A percentile compares a stretch with the other conserved stretches of the same genome.
Evolutionary conservation across 2,888 invertebrate species (phyloP).

Genomic region (Gandaritis pyraliata): DNA sequence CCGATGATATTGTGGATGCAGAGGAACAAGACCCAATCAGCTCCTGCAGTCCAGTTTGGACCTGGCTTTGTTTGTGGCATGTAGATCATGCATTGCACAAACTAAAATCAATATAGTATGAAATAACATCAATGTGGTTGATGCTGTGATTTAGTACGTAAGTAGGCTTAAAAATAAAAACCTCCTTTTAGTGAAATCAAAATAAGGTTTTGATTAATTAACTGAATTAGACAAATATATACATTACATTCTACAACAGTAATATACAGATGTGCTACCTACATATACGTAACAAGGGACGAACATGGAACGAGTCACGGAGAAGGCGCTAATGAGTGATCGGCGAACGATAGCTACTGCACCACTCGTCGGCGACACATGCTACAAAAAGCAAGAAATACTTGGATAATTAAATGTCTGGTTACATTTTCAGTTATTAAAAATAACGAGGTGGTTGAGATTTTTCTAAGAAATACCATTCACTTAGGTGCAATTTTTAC

Average conservation of each 20-base stretch:
- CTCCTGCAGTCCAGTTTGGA: too few species aligned
- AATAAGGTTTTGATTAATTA: not conserved
- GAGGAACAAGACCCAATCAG: too few species aligned
- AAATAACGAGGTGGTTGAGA: conserved; percentile 23
- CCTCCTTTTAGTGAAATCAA: not conserved
- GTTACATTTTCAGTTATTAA: conserved; percentile 32
- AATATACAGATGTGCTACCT: conserved; percentile 7
- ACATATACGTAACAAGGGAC: conserved; percentile 8
- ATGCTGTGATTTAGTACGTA: too few species aligned
- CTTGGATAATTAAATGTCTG: conserved; percentile 25
- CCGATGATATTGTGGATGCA: too few species aligned
- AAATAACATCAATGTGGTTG: too few species aligned
- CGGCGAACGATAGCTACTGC: conserved; percentile 36
- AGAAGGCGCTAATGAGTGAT: conserved; percentile 75
- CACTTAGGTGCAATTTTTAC: too few species aligned
- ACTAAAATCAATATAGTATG: too few species aligned
- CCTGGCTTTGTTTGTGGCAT: too few species aligned
- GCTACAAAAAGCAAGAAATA: conserved; percentile 29
- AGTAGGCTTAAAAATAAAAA: too few species aligned
- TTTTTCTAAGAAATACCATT: not conserved
- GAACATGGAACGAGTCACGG: conserved; percentile 62
- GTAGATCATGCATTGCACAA: too few species aligned
- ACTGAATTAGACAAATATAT: conserved; percentile 1
- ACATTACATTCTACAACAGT: too few species aligned
- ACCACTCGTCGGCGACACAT: conserved; percentile 22